Evolutionary conservation across 2,888 invertebrate genomes (phyloP), one percentile per base, ranked within the genome.

Genomic region (Thymelicus sylvestris): DNA sequence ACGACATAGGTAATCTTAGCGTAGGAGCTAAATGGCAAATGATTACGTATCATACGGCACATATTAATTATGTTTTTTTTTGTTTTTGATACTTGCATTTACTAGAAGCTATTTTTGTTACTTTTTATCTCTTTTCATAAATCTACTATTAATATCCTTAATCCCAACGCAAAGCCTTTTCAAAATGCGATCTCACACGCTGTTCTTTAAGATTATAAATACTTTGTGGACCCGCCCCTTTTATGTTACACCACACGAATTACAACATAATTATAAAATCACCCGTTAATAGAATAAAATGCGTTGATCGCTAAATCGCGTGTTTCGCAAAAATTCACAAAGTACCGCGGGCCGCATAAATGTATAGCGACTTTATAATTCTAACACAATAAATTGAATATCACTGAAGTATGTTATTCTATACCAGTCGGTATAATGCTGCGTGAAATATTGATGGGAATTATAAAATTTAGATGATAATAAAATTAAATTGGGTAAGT

Each of bases 201-300:
- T 38, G 31, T 57, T 63, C 47, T 31, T 63, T 48, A 48, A 38
- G 3, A 47, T 31, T 31, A 31, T 19, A 47, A n/a, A 63, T n/a
- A 48, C n/a, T 38, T n/a, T 19, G 47, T 47, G 24, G 67, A 4
- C 55, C 62, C 62, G 41, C 68, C 62, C 55, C 44, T 68, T 47
- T 47, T 24, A 63, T 68, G 62, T 68, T 68, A 15, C 55, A 39
- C 44, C 55, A 60, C 62, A 47, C 31, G 68, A 44, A 44, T 44
- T 68, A 68, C 68, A 68, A 62, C 38, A 62, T 63, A 68, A 68
- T 68, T 62, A 63, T 63, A 47, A 38, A 61, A 67, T 67, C 61
- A 55, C 39, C 15, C 52, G 62, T 41, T 67, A 67, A 67, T 68
- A 55, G 52, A 62, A 57, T 38, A 55, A 68, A 63, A 63, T 15